A percentile compares a stretch with the other conserved stretches of the same genome.
phyloP scores from a whole-genome alignment of 2,113 vertebrate genomes.

The Dromiciops gliroides region DNA sequence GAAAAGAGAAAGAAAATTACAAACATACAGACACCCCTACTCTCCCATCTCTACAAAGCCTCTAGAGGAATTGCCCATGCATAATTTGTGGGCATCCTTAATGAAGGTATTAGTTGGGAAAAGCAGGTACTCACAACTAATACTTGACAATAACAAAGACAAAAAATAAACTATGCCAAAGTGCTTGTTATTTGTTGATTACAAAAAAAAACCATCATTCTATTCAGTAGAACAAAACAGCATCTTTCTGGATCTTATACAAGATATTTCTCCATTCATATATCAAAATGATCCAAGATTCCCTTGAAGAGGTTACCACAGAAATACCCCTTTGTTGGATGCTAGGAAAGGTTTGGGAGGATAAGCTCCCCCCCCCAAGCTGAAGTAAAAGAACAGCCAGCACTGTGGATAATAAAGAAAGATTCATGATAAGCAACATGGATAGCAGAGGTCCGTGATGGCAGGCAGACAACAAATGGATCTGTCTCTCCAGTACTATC shows the following conservation, averaged over 20 bases:
- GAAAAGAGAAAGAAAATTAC: background rate
- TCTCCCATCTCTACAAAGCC: background rate
- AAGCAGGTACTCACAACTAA: background rate
- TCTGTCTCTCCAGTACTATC: too few relatives aligned
- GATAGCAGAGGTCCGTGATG: too few relatives aligned
- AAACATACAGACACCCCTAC: background rate
- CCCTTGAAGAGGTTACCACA: background rate
- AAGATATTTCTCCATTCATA: background rate
- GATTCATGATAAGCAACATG: too few relatives aligned
- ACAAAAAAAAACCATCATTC: background rate
- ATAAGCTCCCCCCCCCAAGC: too few relatives aligned
- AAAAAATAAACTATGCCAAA: background rate
- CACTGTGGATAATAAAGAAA: too few relatives aligned
- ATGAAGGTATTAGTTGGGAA: background rate
- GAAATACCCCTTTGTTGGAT: background rate
- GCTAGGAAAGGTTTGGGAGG: too few relatives aligned
- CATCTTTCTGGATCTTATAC: background rate
- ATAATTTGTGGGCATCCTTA: background rate
- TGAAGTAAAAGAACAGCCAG: too few relatives aligned
- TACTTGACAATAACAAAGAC: background rate
- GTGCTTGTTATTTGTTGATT: background rate
- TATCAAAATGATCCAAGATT: background rate
- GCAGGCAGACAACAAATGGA: too few relatives aligned
- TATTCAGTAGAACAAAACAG: background rate
- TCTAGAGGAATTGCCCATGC: background rate